A percentile compares a stretch with the other conserved stretches of the same genome.
phyloP scores from a whole-genome alignment of 2,797 vertebrate species.

The Channallabes apus region DNA sequence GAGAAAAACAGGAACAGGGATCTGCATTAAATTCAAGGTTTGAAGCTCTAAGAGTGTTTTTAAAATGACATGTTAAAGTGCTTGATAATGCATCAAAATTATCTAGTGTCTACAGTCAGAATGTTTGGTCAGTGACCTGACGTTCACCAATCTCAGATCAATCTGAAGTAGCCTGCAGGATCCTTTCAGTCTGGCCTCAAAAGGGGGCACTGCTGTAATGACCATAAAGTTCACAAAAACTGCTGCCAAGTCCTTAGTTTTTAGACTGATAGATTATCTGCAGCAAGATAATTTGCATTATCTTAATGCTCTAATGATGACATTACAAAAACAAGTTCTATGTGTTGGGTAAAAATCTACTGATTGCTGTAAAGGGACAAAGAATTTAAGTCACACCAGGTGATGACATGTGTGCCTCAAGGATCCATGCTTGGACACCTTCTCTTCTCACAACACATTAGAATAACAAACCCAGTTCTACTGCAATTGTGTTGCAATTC shows the following conservation, averaged over 20 bases:
- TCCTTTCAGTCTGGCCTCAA: constrained; percentile 5
- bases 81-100: constrained; percentile 22
- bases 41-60: background rate
- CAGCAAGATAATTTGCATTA: background rate
- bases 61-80: background rate
- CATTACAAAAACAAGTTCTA: background rate
- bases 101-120: constrained; percentile 6
- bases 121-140: background rate
- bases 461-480: background rate
- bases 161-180: background rate
- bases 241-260: constrained; percentile 4
- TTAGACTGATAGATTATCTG: background rate
- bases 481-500: background rate
- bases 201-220: background rate
- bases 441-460: background rate
- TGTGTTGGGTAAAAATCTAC: background rate
- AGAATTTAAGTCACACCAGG: background rate
- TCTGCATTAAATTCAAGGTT: background rate
- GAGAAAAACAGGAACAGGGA: background rate
- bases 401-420: background rate
- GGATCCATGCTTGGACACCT: background rate
- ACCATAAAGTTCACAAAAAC: background rate
- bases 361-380: background rate
- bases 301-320: background rate
- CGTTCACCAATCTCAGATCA: background rate